Evolutionary conservation across 2,113 vertebrate species (phyloP).

Genomic region (Lepus americanus): DNA sequence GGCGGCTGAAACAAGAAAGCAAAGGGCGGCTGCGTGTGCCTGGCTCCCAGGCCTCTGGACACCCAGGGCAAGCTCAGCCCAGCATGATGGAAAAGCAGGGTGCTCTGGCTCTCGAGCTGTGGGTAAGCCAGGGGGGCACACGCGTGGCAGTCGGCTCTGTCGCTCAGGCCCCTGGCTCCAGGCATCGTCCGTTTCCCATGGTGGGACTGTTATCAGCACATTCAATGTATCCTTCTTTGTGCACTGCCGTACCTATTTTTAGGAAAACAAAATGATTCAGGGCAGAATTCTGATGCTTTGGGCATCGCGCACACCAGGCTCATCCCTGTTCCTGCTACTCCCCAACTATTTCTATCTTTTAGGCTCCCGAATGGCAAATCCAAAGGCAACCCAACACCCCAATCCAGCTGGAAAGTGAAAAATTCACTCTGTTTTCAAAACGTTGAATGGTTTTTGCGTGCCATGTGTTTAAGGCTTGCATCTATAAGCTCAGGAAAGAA

Average conservation of each 20-base stretch:
- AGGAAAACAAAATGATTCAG: background rate
- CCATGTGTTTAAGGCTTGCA: background rate
- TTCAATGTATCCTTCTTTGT: background rate
- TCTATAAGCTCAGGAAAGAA: slow-evolving; percentile 41
- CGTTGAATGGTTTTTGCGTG: slow-evolving; percentile 23
- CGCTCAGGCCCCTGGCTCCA: background rate
- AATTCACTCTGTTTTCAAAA: slow-evolving; percentile 67
- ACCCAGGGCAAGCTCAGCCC: fast-evolving
- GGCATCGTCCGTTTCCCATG: background rate
- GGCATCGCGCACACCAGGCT: background rate
- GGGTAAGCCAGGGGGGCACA: fast-evolving
- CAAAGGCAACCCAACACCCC: background rate
- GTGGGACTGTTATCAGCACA: background rate
- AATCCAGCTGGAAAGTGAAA: slow-evolving; percentile 69
- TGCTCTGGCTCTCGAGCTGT: fast-evolving
- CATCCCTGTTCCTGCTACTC: fast-evolving
- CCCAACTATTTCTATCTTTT: background rate
- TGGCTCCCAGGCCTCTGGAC: fast-evolving
- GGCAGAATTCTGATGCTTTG: background rate
- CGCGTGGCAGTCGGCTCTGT: fast-evolving
- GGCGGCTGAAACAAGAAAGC: fast-evolving
- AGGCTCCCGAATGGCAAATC: background rate
- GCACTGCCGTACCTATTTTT: background rate
- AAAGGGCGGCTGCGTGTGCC: fast-evolving
- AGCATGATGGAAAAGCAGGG: fast-evolving